Base-by-base conservation (phyloP, 2,797 vertebrate species). In the Danio aesculapii region DNA sequence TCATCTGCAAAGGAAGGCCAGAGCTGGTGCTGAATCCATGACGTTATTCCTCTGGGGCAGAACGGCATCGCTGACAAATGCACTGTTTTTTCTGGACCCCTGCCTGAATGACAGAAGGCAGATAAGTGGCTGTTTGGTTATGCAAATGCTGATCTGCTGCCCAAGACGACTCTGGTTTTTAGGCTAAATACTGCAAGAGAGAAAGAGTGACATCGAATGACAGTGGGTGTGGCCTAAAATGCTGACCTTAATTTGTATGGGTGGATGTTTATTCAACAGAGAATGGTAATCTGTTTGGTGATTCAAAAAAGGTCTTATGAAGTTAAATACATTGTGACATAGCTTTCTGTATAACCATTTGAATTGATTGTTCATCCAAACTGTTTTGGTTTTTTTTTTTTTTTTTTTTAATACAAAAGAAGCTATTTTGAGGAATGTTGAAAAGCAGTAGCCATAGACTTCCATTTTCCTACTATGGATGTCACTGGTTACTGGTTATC, bases 91-190 rank as follows among this genome's bases (percentile, higher is more conserved):
- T 78, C 81, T 84, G 77, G 85, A 81, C 73, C 30, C 81, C 74
- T 19, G 77, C 81, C 77, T 58, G 77, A 63, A 69, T 52, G 14
- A 83, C 83, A 84, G 85, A 81, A 30, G 59, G 78, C 77, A 77
- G 77, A 61, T 81, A 84, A 83, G 69, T 84, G 84, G 73, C 74
- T 47, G 59, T 72, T 81, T 75, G 81, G 73, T 82, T 75, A 79
- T 62, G 67, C 57, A 61, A 70, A 79, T 62, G 43, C 47, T 79
- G 47, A 63, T 63, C 49, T 46, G 49, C 13, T 71, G 68, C 68
- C 58, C 58, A 79, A 53, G 30, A 79, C 44, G 30, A 79, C 77
- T 62, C 7, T 63, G 39, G 8, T 41, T 61, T 79, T 79, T 69
- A 55, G 39, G 0, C 2, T 70, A 49, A 13, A 50, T 62, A 44